These are phyloP conservation scores for Rhagophthalmus giganteus DNA, from an alignment of 2,888 invertebrate genomes.

Conservation along the genomic window DNA sequence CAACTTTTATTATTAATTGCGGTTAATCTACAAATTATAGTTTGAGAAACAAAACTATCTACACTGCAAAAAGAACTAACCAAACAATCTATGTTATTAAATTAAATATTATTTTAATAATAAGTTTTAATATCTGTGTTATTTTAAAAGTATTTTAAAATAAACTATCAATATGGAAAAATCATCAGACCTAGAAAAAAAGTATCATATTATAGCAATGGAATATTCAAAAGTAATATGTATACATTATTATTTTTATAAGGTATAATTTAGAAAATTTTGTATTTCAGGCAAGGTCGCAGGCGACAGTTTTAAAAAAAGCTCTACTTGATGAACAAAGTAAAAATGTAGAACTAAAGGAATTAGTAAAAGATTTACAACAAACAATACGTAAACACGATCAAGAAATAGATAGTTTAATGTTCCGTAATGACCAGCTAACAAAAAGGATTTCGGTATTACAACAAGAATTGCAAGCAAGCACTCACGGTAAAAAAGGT, in stretches of 20 bases:
- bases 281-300: conserved; percentile 80
- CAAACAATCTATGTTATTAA: no score
- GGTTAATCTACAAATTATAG: no score
- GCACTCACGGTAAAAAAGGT: conserved; percentile 50
- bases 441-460: conserved; percentile 88
- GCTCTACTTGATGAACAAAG: conserved; percentile 91
- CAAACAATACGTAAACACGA: conserved; percentile 81
- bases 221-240: conserved; percentile 88
- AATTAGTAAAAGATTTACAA: conserved; percentile 80
- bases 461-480: conserved; percentile 81
- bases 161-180: conserved; percentile 17
- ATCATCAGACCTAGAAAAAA: conserved; percentile 67
- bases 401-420: conserved; percentile 91
- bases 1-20: no score
- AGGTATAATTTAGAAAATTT: no score
- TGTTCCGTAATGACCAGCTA: conserved; percentile 90
- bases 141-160: no score
- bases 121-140: no score
- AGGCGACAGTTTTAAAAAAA: conserved; percentile 88
- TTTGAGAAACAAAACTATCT: no score
- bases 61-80: no score
- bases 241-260: background rate
- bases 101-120: no score
- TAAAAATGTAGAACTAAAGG: conserved; percentile 74
- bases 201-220: conserved; percentile 88